Evolutionary conservation across 2,888 invertebrate genomes (phyloP), one percentile per base, ranked within the genome.

Genomic region (Lycophotia porphyrea): DNA sequence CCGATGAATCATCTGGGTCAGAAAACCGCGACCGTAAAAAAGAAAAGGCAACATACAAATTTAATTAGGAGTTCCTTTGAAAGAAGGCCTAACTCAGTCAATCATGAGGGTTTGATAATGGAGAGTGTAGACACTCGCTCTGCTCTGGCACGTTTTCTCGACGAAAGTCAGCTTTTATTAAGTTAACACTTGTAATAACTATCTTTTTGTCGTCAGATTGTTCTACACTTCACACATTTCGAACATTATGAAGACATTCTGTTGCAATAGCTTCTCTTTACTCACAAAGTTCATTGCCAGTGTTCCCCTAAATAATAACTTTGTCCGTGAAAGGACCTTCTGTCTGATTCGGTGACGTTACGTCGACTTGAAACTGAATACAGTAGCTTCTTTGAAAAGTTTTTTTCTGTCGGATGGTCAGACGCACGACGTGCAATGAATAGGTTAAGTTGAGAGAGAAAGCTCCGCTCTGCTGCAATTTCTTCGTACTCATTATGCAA

Each of bases 91-190:
- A 74, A 84, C 74, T 81, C 73, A 73, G 90, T 91, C 81, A 85
- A 89, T 90, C 88, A 89, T 73, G 63, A 87, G 84, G 82, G 80
- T 88, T 78, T 87, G 87, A 88, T 87, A 89, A 85, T 89, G 88
- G 80, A 78, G 88, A 87, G 82, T 89, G 86, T 83, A 82, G 76
- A 80, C 84, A 82, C 80, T 68, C 76, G 74, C 72, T 71, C 82
- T 70, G 74, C 72, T 71, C 82, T 70, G 88, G 86, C 90, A 90
- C 88, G 89, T 89, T 81, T 72, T 71, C 70, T 67, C 58, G 67
- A 74, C 55, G 88, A 91, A 92, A 91, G 91, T 88, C 87, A 70
- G 63, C 68, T 71, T 84, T 87, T 81, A 70, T 86, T 82, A 80
- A 75, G 72, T 75, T 78, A 66, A 69, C 74, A 82, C 72, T 83